Evolutionary conservation across 2,113 vertebrate genomes (phyloP), one percentile per base, ranked within the genome.

Genomic region (Thalassarche chlororhynchos): DNA sequence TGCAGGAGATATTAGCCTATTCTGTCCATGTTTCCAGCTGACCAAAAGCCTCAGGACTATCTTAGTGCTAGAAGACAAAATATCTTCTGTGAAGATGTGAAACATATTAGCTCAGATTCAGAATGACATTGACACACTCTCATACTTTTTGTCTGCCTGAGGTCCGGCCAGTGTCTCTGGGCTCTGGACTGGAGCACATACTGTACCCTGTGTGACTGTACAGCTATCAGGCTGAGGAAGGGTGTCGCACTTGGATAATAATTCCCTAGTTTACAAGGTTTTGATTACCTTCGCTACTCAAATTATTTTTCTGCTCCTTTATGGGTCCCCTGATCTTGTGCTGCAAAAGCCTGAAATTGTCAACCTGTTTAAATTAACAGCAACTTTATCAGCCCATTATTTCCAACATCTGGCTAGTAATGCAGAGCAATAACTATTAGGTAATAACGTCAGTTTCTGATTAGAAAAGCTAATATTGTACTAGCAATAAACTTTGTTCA

Each of bases 301-400:
- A 96, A 96, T 96, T 96, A 85, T 95, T 96, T 95, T 94, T 91
- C 76, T 77, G 31, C 61, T 84, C 29, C 54, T 96, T 98, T 97
- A 95, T 80, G 61, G 57, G 77, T 54, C 77, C 83, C 49, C 80
- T 57, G 89, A 91, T 93, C 83, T 97, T 92, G 52, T 89, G 79
- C 68, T 96, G 68, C 29, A 36, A 89, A 89, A 86, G 60, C 64
- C 82, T 97, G 94, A 97, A 97, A 96, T 69, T 96, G 79, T 98
- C 97, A 96, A 74, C 92, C 54, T 72, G 75, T 70, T 95, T 83
- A 93, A 98, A 98, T 98, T 98, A 96, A 97, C 87, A 92, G 94
- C 54, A 95, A 55, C 69, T 98, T 98, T 98, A 97, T 97, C 96
- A 84, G 88, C 54, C 96, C 89, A 75, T 97, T 98, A 98, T 98